These are phyloP conservation scores for Gracilinanus agilis DNA, from an alignment of 2,113 vertebrate species.

Conservation along the genomic window DNA sequence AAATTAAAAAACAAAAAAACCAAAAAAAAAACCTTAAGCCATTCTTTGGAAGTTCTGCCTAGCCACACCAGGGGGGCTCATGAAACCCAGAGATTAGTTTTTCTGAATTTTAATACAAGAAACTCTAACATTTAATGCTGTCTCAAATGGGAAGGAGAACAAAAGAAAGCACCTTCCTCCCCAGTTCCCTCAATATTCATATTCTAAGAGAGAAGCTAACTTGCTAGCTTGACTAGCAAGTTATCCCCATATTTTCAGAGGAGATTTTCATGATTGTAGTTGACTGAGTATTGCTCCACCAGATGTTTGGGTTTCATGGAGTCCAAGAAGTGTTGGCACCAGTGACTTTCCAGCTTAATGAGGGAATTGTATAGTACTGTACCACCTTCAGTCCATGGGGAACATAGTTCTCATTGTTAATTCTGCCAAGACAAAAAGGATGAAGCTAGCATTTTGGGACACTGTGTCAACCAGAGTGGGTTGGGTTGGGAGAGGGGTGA, in stretches of 20 bases:
- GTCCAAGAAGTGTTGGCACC: slow-evolving; percentile 97
- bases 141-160: slow-evolving; percentile 4
- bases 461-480: not conserved
- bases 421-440: slow-evolving; percentile 86
- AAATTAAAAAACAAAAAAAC: too few relatives aligned
- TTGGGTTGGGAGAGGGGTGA: not conserved
- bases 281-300: slow-evolving; percentile 94
- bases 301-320: slow-evolving; percentile 93
- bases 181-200: not conserved
- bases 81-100: not conserved
- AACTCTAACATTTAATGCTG: slow-evolving; percentile 11
- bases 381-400: slow-evolving; percentile 98
- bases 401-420: slow-evolving; percentile 92
- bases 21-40: slow-evolving; percentile 21
- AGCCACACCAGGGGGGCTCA: slow-evolving; percentile 27
- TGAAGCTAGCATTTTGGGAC: not conserved
- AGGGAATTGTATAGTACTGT: slow-evolving; percentile 88
- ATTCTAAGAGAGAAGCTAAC: slow-evolving; percentile 53
- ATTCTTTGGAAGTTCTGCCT: slow-evolving; percentile 23
- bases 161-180: not conserved
- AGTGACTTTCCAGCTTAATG: slow-evolving; percentile 94
- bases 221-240: slow-evolving; percentile 87
- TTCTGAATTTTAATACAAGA: slow-evolving; percentile 6
- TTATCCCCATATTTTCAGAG: slow-evolving; percentile 93
- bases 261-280: slow-evolving; percentile 96